Percentiles rank a stretch among this genome's conserved stretches.
phyloP scores from a whole-genome alignment of 1,140 invertebrate species.

The Portunus trituberculatus region DNA sequence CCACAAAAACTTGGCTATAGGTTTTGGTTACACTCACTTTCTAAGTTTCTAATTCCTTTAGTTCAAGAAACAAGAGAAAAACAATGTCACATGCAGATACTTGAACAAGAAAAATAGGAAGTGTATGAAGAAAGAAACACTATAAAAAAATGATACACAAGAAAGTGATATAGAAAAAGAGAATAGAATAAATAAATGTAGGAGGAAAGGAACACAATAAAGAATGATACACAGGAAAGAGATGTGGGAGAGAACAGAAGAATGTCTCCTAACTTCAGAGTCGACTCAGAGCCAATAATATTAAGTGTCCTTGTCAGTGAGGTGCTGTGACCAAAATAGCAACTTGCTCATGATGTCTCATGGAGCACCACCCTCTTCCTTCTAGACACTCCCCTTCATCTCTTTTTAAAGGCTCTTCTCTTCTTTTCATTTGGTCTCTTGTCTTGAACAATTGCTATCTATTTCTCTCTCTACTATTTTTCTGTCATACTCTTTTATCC shows the following conservation, averaged over 20 bases:
- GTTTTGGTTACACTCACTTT: no score
- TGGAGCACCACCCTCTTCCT: not conserved
- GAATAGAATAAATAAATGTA: no score
- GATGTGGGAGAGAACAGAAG: not conserved
- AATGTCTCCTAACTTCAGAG: conserved; percentile 9
- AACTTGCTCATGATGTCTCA: not conserved
- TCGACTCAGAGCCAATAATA: conserved; percentile 6
- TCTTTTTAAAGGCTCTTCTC: not conserved
- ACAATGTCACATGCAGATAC: no score
- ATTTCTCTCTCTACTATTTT: not conserved
- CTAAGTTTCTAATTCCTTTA: no score
- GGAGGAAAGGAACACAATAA: not conserved
- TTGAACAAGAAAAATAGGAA: no score
- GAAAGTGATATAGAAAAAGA: not conserved
- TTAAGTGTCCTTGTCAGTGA: not conserved
- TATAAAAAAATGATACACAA: not conserved
- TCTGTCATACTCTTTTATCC: not conserved
- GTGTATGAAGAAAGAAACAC: not conserved
- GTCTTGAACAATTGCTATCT: not conserved
- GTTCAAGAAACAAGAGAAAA: no score
- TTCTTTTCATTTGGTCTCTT: not conserved
- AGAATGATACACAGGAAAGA: not conserved
- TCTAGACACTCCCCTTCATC: not conserved
- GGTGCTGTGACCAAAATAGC: not conserved
- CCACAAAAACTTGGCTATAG: no score